Evolutionary conservation across 2,797 vertebrate species (phyloP), one percentile per base, ranked within the genome.

Genomic region (Miopithecus talapoin): DNA sequence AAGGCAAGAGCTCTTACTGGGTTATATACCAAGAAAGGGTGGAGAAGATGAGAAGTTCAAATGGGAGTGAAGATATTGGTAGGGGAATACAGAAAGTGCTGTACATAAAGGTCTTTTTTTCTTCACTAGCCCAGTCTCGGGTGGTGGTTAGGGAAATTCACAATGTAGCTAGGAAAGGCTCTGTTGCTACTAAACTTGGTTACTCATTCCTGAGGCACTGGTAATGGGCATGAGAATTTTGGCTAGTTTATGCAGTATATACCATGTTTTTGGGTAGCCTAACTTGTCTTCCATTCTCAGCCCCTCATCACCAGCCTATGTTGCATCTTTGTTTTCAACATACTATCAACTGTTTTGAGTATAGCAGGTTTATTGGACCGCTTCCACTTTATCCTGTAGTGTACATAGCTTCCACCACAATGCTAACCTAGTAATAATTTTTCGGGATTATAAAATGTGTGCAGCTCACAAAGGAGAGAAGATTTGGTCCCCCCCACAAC

Each of bases 401-500:
- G 22, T 30, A 11, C 26, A 22, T 1, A n/a, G 61, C 30, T 53
- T 14, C 75, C 36, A 61, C 59, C 19, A 26, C 46, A 10, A 36
- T 4, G 50, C 10, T 36, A 61, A 57, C 4, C 61, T 64, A n/a
- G 59, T 19, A 33, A 33, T 22, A 50, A 53, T 24, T 50, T 68
- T 50, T 11, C 43, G 55, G 61, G 61, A 64, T 74, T 59, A 57
- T 7, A n/a, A 86, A 81, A 78, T 12, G 26, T 75, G 79, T 59
- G 72, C 33, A 55, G 75, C 68, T 95, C 46, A 70, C 61, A 80
- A 26, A 57, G 74, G 79, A 76, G 39, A 80, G 64, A 75, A n/a
- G 48, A 81, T 17, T n/a, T 46, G 36, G 41, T 64, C 36, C 4
- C 39, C 17, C 21, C 22, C 4, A 55, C 21, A 55, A 55, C 7